Conservation (phyloP, 1,140 invertebrate genomes). For the Orussus abietinus region DNA sequence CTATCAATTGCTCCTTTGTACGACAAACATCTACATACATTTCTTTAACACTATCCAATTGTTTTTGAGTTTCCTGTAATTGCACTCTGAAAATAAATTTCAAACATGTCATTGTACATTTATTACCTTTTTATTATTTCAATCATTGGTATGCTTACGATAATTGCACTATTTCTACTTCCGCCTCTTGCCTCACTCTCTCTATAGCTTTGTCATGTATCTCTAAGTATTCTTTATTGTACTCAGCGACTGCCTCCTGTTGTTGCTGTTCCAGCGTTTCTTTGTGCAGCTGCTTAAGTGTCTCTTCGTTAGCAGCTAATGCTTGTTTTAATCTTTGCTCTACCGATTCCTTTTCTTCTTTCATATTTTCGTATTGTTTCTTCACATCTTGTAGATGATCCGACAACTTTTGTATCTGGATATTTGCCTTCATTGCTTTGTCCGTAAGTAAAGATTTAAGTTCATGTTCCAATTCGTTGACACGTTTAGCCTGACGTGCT, state of each 20-base stretch:
- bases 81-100: slow-evolving; percentile 35
- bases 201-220: slow-evolving; percentile 45
- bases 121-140: slow-evolving; percentile 1
- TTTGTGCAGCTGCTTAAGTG: slow-evolving; percentile 33
- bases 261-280: slow-evolving; percentile 34
- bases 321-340: slow-evolving; percentile 40
- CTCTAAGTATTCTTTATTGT: slow-evolving; percentile 46
- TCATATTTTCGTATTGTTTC: slow-evolving; percentile 33
- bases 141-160: slow-evolving; percentile 30
- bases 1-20: slow-evolving; percentile 40
- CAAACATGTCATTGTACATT: slow-evolving; percentile 12
- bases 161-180: slow-evolving; percentile 42
- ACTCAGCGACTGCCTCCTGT: slow-evolving; percentile 29
- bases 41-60: slow-evolving; percentile 45
- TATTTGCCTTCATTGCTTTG: slow-evolving; percentile 38
- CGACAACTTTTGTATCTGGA: slow-evolving; percentile 41
- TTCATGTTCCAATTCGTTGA: slow-evolving; percentile 40
- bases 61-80: slow-evolving; percentile 46
- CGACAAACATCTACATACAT: slow-evolving; percentile 47
- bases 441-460: slow-evolving; percentile 41
- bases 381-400: slow-evolving; percentile 38
- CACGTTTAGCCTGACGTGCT: slow-evolving; percentile 31
- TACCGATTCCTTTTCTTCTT: slow-evolving; percentile 33
- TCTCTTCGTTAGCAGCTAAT: slow-evolving; percentile 35
- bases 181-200: slow-evolving; percentile 38